Base-by-base conservation (phyloP, 2,113 vertebrate species). In the Myrmecobius fasciatus region DNA sequence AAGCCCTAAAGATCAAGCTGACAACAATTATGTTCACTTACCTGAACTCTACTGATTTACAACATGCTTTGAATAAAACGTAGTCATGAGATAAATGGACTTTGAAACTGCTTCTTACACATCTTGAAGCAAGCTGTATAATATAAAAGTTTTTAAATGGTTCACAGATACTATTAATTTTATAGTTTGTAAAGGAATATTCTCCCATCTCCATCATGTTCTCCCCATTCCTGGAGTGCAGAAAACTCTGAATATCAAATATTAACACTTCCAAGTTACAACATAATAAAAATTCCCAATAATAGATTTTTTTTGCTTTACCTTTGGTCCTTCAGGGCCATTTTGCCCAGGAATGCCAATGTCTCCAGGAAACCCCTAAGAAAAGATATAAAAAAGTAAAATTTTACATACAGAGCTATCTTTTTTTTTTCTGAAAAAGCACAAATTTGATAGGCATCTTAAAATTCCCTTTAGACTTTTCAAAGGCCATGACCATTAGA, bases 351-450 rank as follows among this genome's bases (percentile, higher is more conserved):
- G 99, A 91, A 98, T 94, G 52, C 99, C 99, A 97, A 99, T 99
- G 98, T 99, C 99, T 96, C 99, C 99, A 91, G 99, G 99, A 99
- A 99, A 99, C 60, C 99, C 99, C 99, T 99, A 96, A 89, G 94
- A 56, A 96, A 53, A 97, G 96, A 98, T 94, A 94, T 43, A 95
- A 95, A 96, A 95, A 94, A 48, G 2, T 89, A 95, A 11, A 93
- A 17, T 91, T 48, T 95, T 97, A 83, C 36, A 43, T 83, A n/a
- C 36, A 83, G 67, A 83, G 43, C 12, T 75, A 75, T 75, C 17
- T 96, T 96, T 93, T 49, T 96, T 93, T 49, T 95, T 26, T 25
- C 54, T 0, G 91, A 60, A 0, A 89, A 96, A 52, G 94, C 83
- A 94, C 14, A 89, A 94, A 31, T 93, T 25, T 90, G 90, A 90